These are phyloP conservation scores for Lepus townsendii DNA, from an alignment of 2,797 vertebrate species.

Conservation along the genomic window DNA sequence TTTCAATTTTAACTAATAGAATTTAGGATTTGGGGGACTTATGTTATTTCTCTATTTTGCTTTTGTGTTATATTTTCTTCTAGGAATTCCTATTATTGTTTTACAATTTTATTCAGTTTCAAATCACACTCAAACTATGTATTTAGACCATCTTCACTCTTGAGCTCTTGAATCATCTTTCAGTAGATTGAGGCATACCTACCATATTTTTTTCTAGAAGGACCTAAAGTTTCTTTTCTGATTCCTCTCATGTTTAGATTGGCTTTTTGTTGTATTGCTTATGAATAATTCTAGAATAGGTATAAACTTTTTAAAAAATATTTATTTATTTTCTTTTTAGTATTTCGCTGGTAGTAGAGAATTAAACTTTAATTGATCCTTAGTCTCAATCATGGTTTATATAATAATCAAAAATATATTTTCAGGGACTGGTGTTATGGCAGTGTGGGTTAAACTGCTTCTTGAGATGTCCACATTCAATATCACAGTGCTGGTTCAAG, in stretches of 20 bases:
- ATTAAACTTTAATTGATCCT: no score
- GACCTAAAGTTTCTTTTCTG: conserved; percentile 46
- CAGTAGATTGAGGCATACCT: not conserved
- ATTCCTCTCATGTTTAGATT: not conserved
- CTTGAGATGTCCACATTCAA: no score
- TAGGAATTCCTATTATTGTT: conserved; percentile 42
- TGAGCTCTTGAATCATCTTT: conserved; percentile 40
- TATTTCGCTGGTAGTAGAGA: no score
- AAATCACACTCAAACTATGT: conserved; percentile 52
- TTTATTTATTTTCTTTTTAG: no score
- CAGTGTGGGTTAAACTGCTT: no score
- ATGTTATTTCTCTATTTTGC: conserved; percentile 28
- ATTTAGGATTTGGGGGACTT: not conserved
- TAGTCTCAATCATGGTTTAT: no score
- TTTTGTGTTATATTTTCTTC: conserved; percentile 3
- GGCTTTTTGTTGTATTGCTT: conserved; percentile 25
- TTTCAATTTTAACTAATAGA: conserved; percentile 52
- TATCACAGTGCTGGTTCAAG: no score
- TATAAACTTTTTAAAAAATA: not conserved
- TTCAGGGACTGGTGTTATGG: no score
- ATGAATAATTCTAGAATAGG: not conserved
- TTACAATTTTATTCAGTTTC: conserved; percentile 51
- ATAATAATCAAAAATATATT: no score
- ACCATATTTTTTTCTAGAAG: conserved; percentile 6
- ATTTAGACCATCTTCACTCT: conserved; percentile 56